Conservation (phyloP, 2,888 invertebrate genomes). For the Folsomia candida region DNA sequence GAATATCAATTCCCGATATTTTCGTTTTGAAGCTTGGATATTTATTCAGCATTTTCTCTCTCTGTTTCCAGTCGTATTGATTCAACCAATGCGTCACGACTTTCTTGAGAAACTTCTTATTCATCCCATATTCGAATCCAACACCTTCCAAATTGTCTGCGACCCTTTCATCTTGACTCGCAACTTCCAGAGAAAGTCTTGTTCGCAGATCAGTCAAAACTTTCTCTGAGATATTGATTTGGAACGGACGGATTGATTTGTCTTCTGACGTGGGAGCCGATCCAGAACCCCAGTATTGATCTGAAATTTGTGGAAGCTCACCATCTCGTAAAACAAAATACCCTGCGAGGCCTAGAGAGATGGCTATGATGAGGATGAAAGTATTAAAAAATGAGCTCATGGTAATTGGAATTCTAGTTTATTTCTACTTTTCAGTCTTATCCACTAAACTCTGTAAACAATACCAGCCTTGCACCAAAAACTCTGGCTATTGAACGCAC, state of each 20-base stretch:
- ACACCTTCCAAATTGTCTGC: constrained; percentile 56
- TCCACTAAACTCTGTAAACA: too few relatives aligned
- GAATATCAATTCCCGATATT: constrained; percentile 73
- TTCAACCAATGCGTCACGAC: constrained; percentile 76
- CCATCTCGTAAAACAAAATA: constrained; percentile 35
- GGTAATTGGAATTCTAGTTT: too few relatives aligned
- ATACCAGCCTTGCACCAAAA: too few relatives aligned
- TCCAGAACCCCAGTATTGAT: constrained; percentile 43
- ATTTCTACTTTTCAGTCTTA: too few relatives aligned
- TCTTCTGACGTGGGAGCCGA: constrained; percentile 56
- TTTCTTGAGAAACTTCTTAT: constrained; percentile 65
- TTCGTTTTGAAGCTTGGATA: constrained; percentile 73
- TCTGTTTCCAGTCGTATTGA: constrained; percentile 69
- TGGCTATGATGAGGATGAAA: constrained; percentile 11
- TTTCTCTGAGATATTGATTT: constrained; percentile 64
- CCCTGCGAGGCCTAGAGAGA: constrained; percentile 12
- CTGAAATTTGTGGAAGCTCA: constrained; percentile 25
- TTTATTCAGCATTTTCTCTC: constrained; percentile 69
- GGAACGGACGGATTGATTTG: constrained; percentile 61
- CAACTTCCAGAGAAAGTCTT: constrained; percentile 63
- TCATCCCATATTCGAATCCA: constrained; percentile 79
- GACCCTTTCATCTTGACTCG: constrained; percentile 51
- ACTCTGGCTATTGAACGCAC: too few relatives aligned
- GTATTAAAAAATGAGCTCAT: constrained; percentile 26
- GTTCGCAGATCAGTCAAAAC: constrained; percentile 57